phyloP scores from a whole-genome alignment of 2,797 vertebrate genomes.

The Phrynocephalus guinanensis region DNA sequence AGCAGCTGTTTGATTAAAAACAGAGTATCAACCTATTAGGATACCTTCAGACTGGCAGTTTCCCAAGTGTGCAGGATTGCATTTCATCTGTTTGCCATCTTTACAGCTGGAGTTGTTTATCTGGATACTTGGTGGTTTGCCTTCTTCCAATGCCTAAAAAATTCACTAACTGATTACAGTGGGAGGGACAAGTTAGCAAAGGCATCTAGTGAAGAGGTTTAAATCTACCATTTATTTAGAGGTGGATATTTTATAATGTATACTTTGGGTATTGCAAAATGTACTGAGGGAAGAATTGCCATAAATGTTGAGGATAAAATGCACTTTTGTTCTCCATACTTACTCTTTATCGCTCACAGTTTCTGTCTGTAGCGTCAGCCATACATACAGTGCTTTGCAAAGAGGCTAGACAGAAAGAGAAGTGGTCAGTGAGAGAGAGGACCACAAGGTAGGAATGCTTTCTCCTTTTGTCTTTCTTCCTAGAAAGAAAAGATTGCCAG shows the following conservation, averaged over 20 bases:
- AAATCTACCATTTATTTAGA: slow-evolving; percentile 78
- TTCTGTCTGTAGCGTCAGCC: slow-evolving; percentile 41
- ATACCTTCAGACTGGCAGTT: slow-evolving; percentile 76
- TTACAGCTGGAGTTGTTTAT: slow-evolving; percentile 77
- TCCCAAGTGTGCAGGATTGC: slow-evolving; percentile 64
- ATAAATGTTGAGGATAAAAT: slow-evolving; percentile 52
- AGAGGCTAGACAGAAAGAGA: not conserved
- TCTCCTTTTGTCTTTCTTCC: slow-evolving; percentile 26
- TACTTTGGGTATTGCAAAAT: slow-evolving; percentile 56
- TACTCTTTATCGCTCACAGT: slow-evolving; percentile 51
- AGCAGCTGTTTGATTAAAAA: slow-evolving; percentile 61
- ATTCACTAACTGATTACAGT: slow-evolving; percentile 47
- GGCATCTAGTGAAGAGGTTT: slow-evolving; percentile 78
- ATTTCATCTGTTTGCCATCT: slow-evolving; percentile 75
- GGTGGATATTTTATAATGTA: slow-evolving; percentile 55
- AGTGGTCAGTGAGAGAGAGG: accelerated
- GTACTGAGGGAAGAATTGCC: slow-evolving; percentile 39
- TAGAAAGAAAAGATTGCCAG: slow-evolving; percentile 27
- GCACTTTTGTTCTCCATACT: slow-evolving; percentile 58
- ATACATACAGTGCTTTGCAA: slow-evolving; percentile 34
- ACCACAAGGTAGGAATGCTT: slow-evolving; percentile 5
- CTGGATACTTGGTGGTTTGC: slow-evolving; percentile 51
- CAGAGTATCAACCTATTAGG: slow-evolving; percentile 70
- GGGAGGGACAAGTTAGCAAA: slow-evolving; percentile 78
- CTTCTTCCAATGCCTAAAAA: slow-evolving; percentile 51